phyloP scores from a whole-genome alignment of 2,797 vertebrate species.

The Urocyon cinereoargenteus region DNA sequence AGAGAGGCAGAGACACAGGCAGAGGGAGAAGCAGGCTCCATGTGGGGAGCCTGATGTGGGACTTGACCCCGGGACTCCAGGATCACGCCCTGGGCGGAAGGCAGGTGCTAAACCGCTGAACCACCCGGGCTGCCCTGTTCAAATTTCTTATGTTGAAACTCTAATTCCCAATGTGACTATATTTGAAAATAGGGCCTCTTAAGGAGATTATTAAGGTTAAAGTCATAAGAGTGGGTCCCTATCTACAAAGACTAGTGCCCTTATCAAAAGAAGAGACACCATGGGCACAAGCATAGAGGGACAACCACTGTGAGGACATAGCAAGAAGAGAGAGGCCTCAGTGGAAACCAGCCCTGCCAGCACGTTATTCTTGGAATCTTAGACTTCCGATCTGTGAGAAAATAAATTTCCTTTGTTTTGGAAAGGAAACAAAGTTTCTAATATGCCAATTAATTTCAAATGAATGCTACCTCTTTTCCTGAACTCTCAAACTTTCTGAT shows the following conservation, averaged over 20 bases:
- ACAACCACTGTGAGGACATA: not conserved
- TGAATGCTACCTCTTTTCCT: not conserved
- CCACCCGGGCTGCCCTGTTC: too few species aligned
- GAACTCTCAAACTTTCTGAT: not conserved
- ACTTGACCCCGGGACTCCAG: too few species aligned
- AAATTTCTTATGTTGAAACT: not conserved
- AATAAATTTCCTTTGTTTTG: not conserved
- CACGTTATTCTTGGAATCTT: not conserved
- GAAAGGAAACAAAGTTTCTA: too few species aligned
- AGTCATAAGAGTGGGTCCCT: not conserved
- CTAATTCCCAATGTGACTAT: not conserved
- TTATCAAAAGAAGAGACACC: not conserved
- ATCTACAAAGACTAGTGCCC: not conserved
- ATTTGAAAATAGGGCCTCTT: not conserved
- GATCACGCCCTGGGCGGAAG: too few species aligned
- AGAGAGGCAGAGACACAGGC: too few species aligned
- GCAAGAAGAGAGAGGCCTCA: not conserved
- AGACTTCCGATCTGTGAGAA: not conserved
- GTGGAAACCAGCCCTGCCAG: not conserved
- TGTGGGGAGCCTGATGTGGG: too few species aligned
- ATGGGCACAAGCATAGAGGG: not conserved
- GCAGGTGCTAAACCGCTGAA: too few species aligned
- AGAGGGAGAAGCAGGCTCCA: too few species aligned
- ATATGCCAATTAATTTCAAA: not conserved
- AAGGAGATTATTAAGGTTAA: not conserved